Base-by-base conservation (phyloP, 2,888 invertebrate genomes). In the Hydroisotoma schaefferi region DNA sequence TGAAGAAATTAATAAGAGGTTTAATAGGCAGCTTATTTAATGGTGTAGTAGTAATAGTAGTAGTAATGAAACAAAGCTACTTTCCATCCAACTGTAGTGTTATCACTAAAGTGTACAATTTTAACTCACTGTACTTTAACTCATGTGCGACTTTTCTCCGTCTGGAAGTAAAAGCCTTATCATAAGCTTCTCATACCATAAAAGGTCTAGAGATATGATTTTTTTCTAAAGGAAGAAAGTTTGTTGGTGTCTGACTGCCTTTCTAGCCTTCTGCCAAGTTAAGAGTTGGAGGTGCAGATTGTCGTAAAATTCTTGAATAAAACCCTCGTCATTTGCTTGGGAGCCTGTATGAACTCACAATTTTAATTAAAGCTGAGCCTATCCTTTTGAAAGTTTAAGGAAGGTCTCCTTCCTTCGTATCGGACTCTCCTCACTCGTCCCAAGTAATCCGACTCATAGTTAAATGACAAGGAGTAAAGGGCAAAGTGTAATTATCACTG, bases 401-500 rank as follows among this genome's bases (percentile, higher is more conserved):
- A 18, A 43, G 46, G n/a, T n/a, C n/a, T n/a, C n/a, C n/a, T n/a
- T n/a, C n/a, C n/a, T n/a, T n/a, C n/a, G n/a, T n/a, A n/a, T n/a
- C n/a, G 40, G 8, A 40, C 33, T 33, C 40, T 40, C n/a, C 40
- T 40, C 40, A 15, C 15, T 40, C n/a, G n/a, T n/a, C n/a, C n/a
- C n/a, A 33, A 33, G 33, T 8, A 33, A 33, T 15, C 33, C 33
- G 8, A 33, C 33, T 33, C n/a, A n/a, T 33, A 15, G 33, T 33
- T 10, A 8, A 33, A 20, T 46, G 46, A 46, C 46, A 20, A 46
- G 23, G 25, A 46, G 46, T 4, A 25, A 5, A 20, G 43, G 15
- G 33, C 33, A 33, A 33, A 40, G 46, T 57, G 65, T 71, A 71
- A 70, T 71, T 71, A 69, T 63, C 63, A 70, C 65, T 63, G 63